phyloP scores from a whole-genome alignment of 2,113 vertebrate species.

The Panthera leo region DNA sequence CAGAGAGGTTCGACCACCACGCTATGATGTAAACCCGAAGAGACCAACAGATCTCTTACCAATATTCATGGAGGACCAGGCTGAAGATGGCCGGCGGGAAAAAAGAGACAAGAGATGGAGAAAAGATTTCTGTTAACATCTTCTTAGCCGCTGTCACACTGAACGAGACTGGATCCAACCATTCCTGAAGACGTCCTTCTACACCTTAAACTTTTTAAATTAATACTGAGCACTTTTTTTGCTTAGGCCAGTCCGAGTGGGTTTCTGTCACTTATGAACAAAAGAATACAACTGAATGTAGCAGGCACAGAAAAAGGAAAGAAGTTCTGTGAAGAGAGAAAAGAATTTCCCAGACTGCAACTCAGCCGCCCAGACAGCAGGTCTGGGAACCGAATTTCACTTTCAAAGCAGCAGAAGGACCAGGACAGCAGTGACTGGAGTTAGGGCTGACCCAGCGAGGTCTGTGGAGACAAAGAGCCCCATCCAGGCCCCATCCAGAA shows the following conservation, averaged over 20 bases:
- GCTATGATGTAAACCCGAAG: neutral
- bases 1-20: neutral
- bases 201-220: neutral
- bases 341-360: neutral
- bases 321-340: neutral
- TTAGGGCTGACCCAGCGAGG: too few relatives aligned
- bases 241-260: neutral
- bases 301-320: neutral
- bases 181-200: neutral
- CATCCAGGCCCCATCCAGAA: neutral
- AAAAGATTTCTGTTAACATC: neutral
- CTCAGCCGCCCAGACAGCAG: neutral
- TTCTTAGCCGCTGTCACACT: neutral
- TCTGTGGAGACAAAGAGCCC: neutral
- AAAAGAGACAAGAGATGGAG: neutral
- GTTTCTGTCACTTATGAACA: neutral
- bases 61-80: neutral
- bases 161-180: neutral
- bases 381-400: neutral
- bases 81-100: neutral
- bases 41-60: neutral
- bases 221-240: neutral
- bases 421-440: neutral
- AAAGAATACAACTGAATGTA: neutral
- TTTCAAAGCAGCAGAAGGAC: neutral